Evolutionary conservation across 2,888 invertebrate genomes (phyloP).

Genomic region (Phalera bucephala): DNA sequence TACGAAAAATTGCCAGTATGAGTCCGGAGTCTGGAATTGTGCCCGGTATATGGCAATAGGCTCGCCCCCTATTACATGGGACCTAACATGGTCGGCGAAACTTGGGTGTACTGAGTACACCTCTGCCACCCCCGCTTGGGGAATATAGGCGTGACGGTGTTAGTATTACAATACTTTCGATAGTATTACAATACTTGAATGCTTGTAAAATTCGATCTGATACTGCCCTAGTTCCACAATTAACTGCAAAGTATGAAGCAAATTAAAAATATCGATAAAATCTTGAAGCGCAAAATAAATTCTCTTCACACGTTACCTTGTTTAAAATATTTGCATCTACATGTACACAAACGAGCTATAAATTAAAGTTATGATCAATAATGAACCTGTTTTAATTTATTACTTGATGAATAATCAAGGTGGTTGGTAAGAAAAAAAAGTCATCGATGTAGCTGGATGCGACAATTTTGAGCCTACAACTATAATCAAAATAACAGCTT

Average conservation of each 20-base stretch:
- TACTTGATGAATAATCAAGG: conserved; percentile 62
- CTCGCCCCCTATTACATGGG: no score
- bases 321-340: conserved; percentile 54
- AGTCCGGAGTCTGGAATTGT: no score
- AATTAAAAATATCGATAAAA: conserved; percentile 36
- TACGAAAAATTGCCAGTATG: no score
- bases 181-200: no score
- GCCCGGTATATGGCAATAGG: no score
- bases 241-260: conserved; percentile 18
- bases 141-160: no score
- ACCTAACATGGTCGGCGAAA: no score
- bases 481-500: no score
- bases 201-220: no score
- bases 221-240: background rate
- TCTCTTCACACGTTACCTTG: conserved; percentile 44
- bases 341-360: conserved; percentile 54
- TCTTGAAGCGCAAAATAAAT: conserved; percentile 44
- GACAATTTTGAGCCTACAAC: conserved; percentile 46
- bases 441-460: conserved; percentile 47
- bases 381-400: conserved; percentile 73
- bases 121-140: no score
- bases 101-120: no score
- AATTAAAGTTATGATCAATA: conserved; percentile 74
- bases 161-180: no score
- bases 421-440: conserved; percentile 54